Percentiles rank a stretch among this genome's conserved stretches.
phyloP scores from a whole-genome alignment of 2,888 invertebrate genomes.

The Frankliniella intonsa region DNA sequence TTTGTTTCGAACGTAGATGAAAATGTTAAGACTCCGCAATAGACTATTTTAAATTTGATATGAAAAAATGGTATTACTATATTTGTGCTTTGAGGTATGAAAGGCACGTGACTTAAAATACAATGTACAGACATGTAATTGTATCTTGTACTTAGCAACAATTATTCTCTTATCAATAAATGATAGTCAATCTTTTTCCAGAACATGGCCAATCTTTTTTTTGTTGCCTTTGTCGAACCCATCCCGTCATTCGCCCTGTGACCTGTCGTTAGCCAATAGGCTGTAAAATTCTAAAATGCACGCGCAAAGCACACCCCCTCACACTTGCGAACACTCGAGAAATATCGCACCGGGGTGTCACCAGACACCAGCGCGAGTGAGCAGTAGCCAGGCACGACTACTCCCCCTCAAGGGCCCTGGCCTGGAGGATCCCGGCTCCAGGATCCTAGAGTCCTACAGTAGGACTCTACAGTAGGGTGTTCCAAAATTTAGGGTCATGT shows the following conservation, averaged over 20 bases:
- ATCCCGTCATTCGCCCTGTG: neutral
- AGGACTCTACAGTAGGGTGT: no score
- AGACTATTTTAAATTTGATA: slow-evolving; percentile 3
- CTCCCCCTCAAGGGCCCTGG: no score
- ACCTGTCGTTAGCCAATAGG: no score
- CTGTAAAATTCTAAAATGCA: neutral
- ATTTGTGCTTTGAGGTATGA: neutral
- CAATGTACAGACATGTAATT: neutral
- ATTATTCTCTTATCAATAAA: slow-evolving; percentile 24
- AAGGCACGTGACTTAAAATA: slow-evolving; percentile 17
- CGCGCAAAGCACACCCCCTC: no score
- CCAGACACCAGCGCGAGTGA: no score
- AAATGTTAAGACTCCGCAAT: neutral
- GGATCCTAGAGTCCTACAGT: no score
- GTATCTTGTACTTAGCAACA: slow-evolving; percentile 25
- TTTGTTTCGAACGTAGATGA: neutral
- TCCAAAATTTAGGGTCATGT: no score
- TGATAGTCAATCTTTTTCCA: neutral
- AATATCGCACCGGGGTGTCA: no score
- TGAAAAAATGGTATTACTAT: slow-evolving; percentile 14
- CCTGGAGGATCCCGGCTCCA: no score
- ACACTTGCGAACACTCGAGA: no score
- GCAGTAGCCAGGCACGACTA: no score
- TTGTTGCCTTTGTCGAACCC: neutral
- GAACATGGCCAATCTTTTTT: neutral